Percentiles rank a stretch among this genome's conserved stretches.
phyloP scores from a whole-genome alignment of 2,113 vertebrate species.

The Phainopepla nitens region DNA sequence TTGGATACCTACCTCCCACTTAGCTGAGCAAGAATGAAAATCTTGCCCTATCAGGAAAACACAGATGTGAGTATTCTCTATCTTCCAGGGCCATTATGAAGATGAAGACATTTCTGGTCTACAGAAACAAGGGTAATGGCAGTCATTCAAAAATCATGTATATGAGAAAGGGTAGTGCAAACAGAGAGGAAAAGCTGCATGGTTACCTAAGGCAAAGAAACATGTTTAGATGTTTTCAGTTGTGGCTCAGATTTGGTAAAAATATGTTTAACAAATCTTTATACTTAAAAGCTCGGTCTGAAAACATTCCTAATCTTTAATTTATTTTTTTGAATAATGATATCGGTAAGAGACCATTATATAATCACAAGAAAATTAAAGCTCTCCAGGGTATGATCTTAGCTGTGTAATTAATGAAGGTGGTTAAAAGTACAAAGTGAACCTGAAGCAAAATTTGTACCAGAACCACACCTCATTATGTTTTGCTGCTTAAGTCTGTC shows the following conservation, averaged over 20 bases:
- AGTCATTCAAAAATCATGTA: neutral
- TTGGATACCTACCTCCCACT: neutral
- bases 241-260: neutral
- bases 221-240: neutral
- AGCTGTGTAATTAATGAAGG: conserved; percentile 62
- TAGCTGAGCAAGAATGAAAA: neutral
- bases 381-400: conserved; percentile 62
- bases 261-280: neutral
- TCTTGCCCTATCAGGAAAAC: neutral
- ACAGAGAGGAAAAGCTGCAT: neutral
- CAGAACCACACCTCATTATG: conserved; percentile 54
- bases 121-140: neutral
- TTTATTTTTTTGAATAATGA: conserved; percentile 39
- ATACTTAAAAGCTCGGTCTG: neutral
- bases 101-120: neutral
- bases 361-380: conserved; percentile 73
- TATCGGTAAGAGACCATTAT: conserved; percentile 68
- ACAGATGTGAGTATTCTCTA: neutral
- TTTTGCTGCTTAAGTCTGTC: conserved; percentile 48
- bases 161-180: neutral
- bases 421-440: conserved; percentile 64
- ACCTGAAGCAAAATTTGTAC: conserved; percentile 53
- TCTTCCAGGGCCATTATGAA: neutral
- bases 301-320: neutral
- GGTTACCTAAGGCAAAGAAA: neutral